Evolutionary conservation across 2,797 vertebrate genomes (phyloP), one percentile per base, ranked within the genome.

Genomic region (Lepilemur ruficaudatus): DNA sequence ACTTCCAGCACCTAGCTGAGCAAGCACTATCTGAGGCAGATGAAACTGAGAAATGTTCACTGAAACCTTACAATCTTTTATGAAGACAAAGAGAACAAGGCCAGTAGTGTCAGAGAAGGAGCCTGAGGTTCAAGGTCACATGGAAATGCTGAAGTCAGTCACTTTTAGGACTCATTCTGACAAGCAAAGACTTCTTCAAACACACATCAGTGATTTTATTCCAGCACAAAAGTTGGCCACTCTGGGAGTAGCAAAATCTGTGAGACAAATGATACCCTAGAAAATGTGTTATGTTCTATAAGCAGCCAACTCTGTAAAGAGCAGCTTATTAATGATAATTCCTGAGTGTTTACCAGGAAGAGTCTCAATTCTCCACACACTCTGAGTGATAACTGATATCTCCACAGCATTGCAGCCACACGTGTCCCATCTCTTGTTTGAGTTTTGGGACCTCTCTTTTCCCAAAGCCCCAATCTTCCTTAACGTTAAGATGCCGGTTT

Each of bases 41-140:
- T 23, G 30, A 86, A 82, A 73, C 22, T 57, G 35, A 94, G 50
- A 32, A 38, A 67, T 43, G 46, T 38, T 88, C 48, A 23, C 59
- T 63, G 70, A 67, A 95, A 84, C n/a, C 28, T 83, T 86, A 30
- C 75, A 48, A 63, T 83, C 75, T 85, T 73, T n/a, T 30, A 35
- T 46, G 81, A 91, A 92, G 67, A 93, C 73, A 46, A 32, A 50
- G 30, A 82, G 87, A 70, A 15, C 18, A 76, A 80, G 41, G 48
- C 65, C 48, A 28, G 41, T 46, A n/a, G 28, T 14, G 1, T 46
- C 67, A 0, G 65, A 75, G 61, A 86, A 82, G 46, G 25, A 72
- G n/a, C 61, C 52, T 70, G 84, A 95, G 61, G n/a, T 92, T 93
- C 87, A 76, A 84, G 57, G 46, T 73, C 86, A 90, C 32, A 43